Percentiles rank a stretch among this genome's conserved stretches.
phyloP scores from a whole-genome alignment of 2,888 invertebrate genomes.

The Ferdinandea cuprea region DNA sequence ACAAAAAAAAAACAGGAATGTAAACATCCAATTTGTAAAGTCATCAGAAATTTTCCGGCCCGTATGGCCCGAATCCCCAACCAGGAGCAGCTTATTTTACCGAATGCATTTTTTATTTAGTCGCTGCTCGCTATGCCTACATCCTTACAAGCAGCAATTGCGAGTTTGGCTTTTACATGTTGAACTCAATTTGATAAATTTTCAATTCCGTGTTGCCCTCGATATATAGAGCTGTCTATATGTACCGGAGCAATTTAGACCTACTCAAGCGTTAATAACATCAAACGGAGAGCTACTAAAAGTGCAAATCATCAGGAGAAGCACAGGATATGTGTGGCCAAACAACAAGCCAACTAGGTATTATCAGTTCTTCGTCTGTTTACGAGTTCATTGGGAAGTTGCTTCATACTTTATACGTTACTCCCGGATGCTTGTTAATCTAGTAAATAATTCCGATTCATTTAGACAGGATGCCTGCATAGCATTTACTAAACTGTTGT shows the following conservation, averaged over 20 bases:
- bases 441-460: slow-evolving; percentile 67
- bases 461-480: slow-evolving; percentile 35
- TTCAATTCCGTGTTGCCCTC: slow-evolving; percentile 10
- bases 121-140: background rate
- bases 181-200: slow-evolving; percentile 33
- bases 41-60: slow-evolving; percentile 45
- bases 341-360: slow-evolving; percentile 5
- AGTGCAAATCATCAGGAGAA: background rate
- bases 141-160: background rate
- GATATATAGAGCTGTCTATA: background rate
- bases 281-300: slow-evolving; percentile 39
- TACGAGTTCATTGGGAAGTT: slow-evolving; percentile 3
- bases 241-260: slow-evolving; percentile 37
- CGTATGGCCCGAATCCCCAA: slow-evolving; percentile 1
- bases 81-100: slow-evolving; percentile 38
- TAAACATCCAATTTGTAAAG: slow-evolving; percentile 59
- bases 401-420: background rate
- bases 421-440: slow-evolving; percentile 57
- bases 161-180: background rate
- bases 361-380: slow-evolving; percentile 1
- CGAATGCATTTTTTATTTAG: slow-evolving; percentile 60
- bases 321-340: background rate
- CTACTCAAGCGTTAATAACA: slow-evolving; percentile 42
- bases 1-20: background rate
- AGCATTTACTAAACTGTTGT: background rate